phyloP scores from a whole-genome alignment of 2,888 invertebrate genomes.

The Saturnia pavonia region DNA sequence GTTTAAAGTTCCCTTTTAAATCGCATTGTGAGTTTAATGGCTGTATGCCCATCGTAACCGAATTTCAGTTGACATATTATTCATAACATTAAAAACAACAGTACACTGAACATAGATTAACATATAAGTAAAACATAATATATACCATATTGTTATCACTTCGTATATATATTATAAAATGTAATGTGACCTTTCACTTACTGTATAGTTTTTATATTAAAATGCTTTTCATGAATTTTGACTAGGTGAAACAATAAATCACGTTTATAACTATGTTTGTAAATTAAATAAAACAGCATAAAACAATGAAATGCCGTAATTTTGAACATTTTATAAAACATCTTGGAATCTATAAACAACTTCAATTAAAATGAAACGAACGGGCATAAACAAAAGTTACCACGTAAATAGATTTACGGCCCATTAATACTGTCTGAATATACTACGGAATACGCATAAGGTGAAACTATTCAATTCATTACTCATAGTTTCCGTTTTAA shows the following conservation, averaged over 20 bases:
- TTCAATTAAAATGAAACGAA: constrained; percentile 28
- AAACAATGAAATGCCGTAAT: neutral
- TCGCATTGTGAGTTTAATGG: neutral
- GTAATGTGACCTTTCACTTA: too few relatives aligned
- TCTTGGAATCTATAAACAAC: constrained; percentile 1
- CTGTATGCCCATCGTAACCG: neutral
- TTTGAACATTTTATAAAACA: neutral
- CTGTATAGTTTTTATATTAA: too few relatives aligned
- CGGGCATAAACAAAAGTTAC: constrained; percentile 34
- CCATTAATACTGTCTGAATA: constrained; percentile 37
- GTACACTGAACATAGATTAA: neutral
- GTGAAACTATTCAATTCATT: constrained; percentile 5
- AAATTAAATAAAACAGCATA: neutral
- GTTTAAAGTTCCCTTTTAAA: too few relatives aligned
- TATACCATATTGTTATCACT: too few relatives aligned
- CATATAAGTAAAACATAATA: too few relatives aligned
- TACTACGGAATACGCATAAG: constrained; percentile 11
- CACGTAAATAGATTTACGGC: constrained; percentile 44
- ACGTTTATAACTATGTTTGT: neutral
- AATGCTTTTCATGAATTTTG: too few relatives aligned
- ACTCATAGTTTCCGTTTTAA: neutral
- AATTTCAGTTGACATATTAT: neutral
- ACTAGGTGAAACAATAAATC: neutral
- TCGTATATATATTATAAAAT: too few relatives aligned
- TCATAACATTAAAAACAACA: neutral